phyloP scores from a whole-genome alignment of 2,888 invertebrate species.

The Drosophila antonietae region DNA sequence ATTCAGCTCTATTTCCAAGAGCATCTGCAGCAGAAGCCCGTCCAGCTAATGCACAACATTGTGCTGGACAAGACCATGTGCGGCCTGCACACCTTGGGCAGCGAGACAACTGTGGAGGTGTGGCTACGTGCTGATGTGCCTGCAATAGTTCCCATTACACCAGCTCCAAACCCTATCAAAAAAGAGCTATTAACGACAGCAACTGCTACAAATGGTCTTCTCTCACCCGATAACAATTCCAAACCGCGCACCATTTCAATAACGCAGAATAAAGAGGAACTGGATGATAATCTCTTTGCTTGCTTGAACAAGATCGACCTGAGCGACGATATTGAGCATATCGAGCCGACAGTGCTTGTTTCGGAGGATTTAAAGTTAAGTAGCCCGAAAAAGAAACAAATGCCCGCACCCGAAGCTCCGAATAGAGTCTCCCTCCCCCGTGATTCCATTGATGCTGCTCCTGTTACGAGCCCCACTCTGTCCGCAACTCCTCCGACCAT shows the following conservation, averaged over 20 bases:
- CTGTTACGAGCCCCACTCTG: conserved; percentile 4
- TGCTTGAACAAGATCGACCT: conserved; percentile 81
- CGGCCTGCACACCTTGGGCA: conserved; percentile 93
- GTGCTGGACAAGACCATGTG: conserved; percentile 93
- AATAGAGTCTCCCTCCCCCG: background rate
- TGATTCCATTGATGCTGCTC: background rate
- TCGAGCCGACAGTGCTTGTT: conserved; percentile 84
- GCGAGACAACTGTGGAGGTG: conserved; percentile 92
- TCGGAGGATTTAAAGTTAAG: conserved; percentile 66
- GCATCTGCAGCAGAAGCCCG: conserved; percentile 90
- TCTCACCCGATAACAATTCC: conserved; percentile 10
- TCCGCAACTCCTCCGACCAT: background rate
- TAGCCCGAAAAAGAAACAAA: conserved; percentile 56
- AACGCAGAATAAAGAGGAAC: conserved; percentile 70
- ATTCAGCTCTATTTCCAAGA: conserved; percentile 91
- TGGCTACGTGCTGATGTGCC: conserved; percentile 86
- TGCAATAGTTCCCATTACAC: background rate
- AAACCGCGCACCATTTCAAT: conserved; percentile 67
- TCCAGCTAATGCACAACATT: conserved; percentile 91
- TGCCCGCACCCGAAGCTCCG: background rate
- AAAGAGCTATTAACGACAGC: conserved; percentile 5
- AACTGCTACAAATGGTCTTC: background rate
- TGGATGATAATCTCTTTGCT: conserved; percentile 82
- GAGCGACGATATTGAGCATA: conserved; percentile 80
- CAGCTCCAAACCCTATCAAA: conserved; percentile 2